These are phyloP conservation scores for Pristionchus pacificus DNA, from an alignment of 1,140 invertebrate species.

Conservation along the genomic window DNA sequence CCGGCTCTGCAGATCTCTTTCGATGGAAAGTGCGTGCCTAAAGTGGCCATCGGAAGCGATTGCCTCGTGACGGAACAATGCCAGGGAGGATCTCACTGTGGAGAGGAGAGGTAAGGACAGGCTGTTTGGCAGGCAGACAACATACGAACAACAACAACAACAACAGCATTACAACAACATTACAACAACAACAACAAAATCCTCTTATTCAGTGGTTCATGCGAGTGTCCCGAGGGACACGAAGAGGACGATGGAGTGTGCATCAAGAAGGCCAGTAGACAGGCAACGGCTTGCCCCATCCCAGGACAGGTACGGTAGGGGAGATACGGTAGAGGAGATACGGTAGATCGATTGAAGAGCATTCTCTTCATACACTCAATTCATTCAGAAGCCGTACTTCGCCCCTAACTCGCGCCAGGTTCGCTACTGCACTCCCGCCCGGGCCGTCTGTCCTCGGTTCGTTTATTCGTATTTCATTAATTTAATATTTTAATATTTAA, in stretches of 20 bases:
- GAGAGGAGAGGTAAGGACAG: constrained; percentile 17
- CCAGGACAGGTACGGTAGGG: constrained; percentile 37
- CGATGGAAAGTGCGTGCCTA: constrained; percentile 27
- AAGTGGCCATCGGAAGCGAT: constrained; percentile 29
- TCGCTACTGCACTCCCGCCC: constrained; percentile 43
- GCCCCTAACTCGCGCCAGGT: constrained; percentile 44
- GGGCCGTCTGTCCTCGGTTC: constrained; percentile 40
- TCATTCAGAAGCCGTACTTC: constrained; percentile 38
- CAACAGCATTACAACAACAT: background rate
- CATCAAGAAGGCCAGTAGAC: constrained; percentile 28
- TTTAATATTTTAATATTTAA: background rate
- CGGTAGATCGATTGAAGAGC: background rate
- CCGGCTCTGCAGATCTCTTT: constrained; percentile 18
- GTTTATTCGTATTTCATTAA: background rate
- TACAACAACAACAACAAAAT: background rate
- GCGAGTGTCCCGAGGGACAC: constrained; percentile 45
- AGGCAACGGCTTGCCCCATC: constrained; percentile 38
- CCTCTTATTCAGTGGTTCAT: constrained; percentile 11
- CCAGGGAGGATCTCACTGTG: constrained; percentile 47
- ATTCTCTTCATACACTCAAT: constrained; percentile 2
- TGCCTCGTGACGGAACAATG: constrained; percentile 49
- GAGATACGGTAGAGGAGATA: background rate
- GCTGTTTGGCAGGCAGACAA: no score
- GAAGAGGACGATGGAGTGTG: constrained; percentile 40
- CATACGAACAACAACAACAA: no score